Evolutionary conservation across 2,113 vertebrate genomes (phyloP), one percentile per base, ranked within the genome.

Genomic region (Columbina picui): DNA sequence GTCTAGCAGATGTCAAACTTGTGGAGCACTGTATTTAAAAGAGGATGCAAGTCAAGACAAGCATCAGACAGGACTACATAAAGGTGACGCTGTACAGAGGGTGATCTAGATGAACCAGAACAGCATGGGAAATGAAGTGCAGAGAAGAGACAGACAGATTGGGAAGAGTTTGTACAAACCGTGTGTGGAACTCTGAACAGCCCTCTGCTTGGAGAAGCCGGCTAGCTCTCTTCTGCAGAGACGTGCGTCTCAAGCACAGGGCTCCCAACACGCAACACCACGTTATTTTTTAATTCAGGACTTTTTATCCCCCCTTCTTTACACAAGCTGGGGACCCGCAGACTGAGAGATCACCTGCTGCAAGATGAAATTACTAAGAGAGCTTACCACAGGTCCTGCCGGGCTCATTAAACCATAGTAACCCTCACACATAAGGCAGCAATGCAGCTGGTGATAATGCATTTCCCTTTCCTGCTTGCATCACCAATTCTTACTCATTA

Each of bases 201-300:
- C 9, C 14, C 64, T 19, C 14, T 1, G 1, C 13, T 8, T 0
- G 1, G 34, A 91, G 57, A 80, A 75, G 34, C 29, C 20, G 0
- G 22, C 27, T 57, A 45, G n/a, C 19, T 74, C 39, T 57, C 41
- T 15, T 30, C 75, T 68, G 57, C 39, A 79, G 38, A 70, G 36
- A 67, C 65, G 21, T 0, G 0, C 0, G 0, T 52, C 74, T 71
- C 56, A 49, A 85, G 20, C 38, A 78, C 47, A 47, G n/a, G 50
- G 38, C 26, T 61, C 52, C 47, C 81, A 78, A 59, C 7, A 29
- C 0, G 2, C 63, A 77, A 6, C 30, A 55, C 11, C 59, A 45
- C 2, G 0, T 32, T 39, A 15, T 23, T 84, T 90, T 70, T 55
- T 38, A 73, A 87, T 59, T 29, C 32, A 50, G 27, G 18, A 23